Conservation (phyloP, 2,888 invertebrate genomes). For the Caenorhabditis sp. region DNA sequence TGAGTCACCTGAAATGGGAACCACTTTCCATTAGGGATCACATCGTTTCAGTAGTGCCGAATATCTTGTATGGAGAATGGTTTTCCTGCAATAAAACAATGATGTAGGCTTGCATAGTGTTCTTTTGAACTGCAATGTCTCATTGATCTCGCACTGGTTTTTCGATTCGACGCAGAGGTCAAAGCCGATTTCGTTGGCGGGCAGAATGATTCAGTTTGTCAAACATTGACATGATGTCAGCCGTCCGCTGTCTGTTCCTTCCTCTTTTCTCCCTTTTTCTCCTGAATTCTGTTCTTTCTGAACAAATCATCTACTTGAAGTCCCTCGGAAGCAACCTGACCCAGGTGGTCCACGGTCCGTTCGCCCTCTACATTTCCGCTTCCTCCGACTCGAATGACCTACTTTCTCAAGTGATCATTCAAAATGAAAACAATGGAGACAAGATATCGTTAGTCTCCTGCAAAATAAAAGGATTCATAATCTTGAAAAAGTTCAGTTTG, state of each 20-base stretch:
- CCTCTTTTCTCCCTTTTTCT: neutral
- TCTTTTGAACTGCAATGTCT: neutral
- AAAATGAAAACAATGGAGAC: neutral
- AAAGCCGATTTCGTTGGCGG: neutral
- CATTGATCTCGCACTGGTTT: neutral
- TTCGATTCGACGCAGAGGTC: neutral
- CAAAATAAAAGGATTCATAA: neutral
- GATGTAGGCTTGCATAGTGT: neutral
- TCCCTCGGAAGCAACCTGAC: constrained; percentile 11
- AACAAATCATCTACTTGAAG: constrained; percentile 20
- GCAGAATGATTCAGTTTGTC: neutral
- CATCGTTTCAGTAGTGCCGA: no score
- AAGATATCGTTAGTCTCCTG: constrained; percentile 19
- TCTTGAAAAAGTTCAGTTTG: constrained; percentile 14
- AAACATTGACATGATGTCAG: constrained; percentile 1
- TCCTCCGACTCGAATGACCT: constrained; percentile 12
- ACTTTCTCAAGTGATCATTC: constrained; percentile 19
- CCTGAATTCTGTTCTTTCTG: neutral
- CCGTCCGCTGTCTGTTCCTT: neutral
- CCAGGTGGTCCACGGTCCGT: constrained; percentile 22
- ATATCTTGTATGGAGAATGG: no score
- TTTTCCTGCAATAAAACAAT: no score
- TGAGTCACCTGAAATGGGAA: no score
- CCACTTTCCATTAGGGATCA: no score
- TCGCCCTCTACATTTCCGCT: constrained; percentile 31